These are phyloP conservation scores for Bovichtus variegatus DNA, from an alignment of 2,797 vertebrate species.

Conservation along the genomic window DNA sequence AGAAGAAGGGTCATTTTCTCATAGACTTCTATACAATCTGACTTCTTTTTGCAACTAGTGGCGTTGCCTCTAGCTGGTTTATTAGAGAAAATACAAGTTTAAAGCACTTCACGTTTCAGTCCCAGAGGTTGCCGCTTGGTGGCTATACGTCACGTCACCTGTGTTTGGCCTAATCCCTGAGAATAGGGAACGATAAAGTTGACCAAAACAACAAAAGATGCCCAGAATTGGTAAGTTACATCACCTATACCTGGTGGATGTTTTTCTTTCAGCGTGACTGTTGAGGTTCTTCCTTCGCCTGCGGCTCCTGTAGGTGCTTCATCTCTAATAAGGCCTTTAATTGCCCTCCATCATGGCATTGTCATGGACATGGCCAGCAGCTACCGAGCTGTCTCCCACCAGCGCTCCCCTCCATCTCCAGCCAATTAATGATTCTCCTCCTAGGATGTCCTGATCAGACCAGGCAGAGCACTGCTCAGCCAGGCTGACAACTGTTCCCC, in stretches of 20 bases:
- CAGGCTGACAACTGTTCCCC: slow-evolving; percentile 65
- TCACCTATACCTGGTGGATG: not conserved
- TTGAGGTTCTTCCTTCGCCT: slow-evolving; percentile 7
- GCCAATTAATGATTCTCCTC: slow-evolving; percentile 81
- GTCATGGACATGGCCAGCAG: slow-evolving; percentile 48
- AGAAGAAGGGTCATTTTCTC: too few species aligned
- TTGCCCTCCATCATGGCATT: slow-evolving; percentile 57
- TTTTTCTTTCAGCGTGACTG: slow-evolving; percentile 13
- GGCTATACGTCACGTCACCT: not conserved
- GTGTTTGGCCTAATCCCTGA: not conserved
- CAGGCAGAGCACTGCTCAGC: slow-evolving; percentile 63
- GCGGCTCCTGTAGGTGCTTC: slow-evolving; percentile 37
- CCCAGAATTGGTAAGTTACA: not conserved
- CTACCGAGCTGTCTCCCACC: slow-evolving; percentile 48
- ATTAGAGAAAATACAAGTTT: too few species aligned
- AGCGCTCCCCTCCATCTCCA: slow-evolving; percentile 59
- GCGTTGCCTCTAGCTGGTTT: too few species aligned
- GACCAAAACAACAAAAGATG: not conserved
- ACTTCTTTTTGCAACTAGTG: too few species aligned
- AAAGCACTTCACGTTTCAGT: too few species aligned
- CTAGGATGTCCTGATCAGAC: slow-evolving; percentile 75
- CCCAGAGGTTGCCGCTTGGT: too few species aligned
- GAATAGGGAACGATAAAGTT: not conserved
- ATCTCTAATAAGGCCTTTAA: slow-evolving; percentile 59
- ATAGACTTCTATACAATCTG: too few species aligned